phyloP scores from a whole-genome alignment of 1,140 invertebrate genomes.

The Cherax quadricarinatus region DNA sequence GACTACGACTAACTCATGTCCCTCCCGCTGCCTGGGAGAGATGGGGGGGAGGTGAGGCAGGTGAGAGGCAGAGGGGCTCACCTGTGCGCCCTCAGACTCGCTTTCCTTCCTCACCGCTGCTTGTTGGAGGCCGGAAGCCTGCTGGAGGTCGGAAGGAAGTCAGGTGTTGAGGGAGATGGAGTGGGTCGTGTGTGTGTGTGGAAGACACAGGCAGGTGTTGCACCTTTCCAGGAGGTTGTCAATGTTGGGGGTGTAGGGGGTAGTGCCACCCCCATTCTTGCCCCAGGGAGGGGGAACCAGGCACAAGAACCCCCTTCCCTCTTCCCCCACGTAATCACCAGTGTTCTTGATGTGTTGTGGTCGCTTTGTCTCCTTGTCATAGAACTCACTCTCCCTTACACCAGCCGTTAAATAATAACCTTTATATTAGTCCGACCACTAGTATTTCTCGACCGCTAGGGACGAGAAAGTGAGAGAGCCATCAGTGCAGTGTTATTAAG shows the following conservation, averaged over 20 bases:
- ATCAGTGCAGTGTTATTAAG: not conserved
- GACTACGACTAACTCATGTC: slow-evolving; percentile 3
- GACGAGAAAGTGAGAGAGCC: not conserved
- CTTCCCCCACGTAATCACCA: slow-evolving; percentile 22
- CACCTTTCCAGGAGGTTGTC: slow-evolving; percentile 14
- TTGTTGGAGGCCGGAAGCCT: not conserved
- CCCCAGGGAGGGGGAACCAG: not conserved
- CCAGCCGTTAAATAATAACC: slow-evolving; percentile 42
- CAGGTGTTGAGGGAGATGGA: too few relatives aligned
- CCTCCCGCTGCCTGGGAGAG: not conserved
- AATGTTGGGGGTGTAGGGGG: not conserved
- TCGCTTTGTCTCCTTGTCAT: not conserved
- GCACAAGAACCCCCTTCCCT: not conserved
- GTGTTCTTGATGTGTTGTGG: not conserved
- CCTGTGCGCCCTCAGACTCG: not conserved
- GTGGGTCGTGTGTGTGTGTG: not conserved
- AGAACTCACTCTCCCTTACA: slow-evolving; percentile 26
- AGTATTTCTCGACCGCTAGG: too few relatives aligned
- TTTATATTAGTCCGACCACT: slow-evolving; percentile 5
- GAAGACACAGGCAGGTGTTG: not conserved
- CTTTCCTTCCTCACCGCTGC: not conserved
- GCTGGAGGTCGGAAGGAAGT: not conserved
- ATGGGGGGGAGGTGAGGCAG: slow-evolving; percentile 38
- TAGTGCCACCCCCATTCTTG: too few relatives aligned
- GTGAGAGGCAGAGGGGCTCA: not conserved